Evolutionary conservation across 2,888 invertebrate species (phyloP), one percentile per base, ranked within the genome.

Genomic region (Macropis europaea): DNA sequence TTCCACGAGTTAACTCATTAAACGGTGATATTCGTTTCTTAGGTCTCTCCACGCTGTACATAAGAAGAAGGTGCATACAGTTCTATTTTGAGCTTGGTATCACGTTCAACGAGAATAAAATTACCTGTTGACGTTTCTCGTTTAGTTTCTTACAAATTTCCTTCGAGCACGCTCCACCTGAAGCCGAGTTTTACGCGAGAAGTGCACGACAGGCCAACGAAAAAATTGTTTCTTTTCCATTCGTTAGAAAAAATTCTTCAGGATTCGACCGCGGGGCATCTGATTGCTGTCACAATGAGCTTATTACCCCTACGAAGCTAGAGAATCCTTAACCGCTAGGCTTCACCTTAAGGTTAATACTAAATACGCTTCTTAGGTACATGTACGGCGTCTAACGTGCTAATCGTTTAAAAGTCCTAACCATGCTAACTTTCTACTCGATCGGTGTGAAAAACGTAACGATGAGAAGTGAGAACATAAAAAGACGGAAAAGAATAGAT

Each of bases 221-320:
- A 38, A 38, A 34, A 43, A 40, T 47, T 36, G 42, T 15, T n/a
- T n/a, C n/a, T n/a, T n/a, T n/a, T n/a, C n/a, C n/a, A n/a, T n/a
- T 13, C 13, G 36, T n/a, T 22, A 15, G 28, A 22, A 13, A 45
- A 24, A 48, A 53, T 68, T 38, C 63, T 53, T 30, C 52, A 67
- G 69, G 72, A 76, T 77, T 75, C 59, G 81, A 84, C 82, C 85
- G 79, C 81, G 80, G 80, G 81, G 75, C 75, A 76, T 71, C 83
- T 88, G 88, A 88, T 88, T 88, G 88, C 83, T 88, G 85, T 88
- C 88, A 86, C 88, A 88, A 88, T 88, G 87, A 87, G 86, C 85
- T 87, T 88, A 86, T 81, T 77, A 78, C 72, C 77, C 63, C 82
- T 86, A 84, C 62, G 71, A 82, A 84, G 79, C 82, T 85, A 83